Evolutionary conservation across 2,888 invertebrate species (phyloP), one percentile per base, ranked within the genome.

Genomic region (Tenthredo amoena): DNA sequence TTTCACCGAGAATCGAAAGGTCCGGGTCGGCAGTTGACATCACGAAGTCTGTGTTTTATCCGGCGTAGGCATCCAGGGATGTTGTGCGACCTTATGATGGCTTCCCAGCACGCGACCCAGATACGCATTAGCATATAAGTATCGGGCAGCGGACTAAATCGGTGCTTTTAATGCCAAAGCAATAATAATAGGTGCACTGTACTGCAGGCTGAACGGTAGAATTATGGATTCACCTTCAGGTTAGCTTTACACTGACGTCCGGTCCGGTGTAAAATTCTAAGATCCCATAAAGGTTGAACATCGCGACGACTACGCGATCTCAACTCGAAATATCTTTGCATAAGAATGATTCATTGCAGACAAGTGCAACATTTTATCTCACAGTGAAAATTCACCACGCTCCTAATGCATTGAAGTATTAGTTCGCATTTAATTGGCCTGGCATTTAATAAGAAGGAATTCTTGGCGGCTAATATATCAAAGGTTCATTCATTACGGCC

Each of bases 11-110:
- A 47, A 47, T 71, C 65, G 31, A 85, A 76, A 85, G 85, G 79
- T 85, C 85, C 77, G 85, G 85, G 77, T 85, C 85, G 77, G 34
- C 85, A 43, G 77, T 85, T 65, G 62, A 85, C 77, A 85, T 85
- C 85, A 85, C 85, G 77, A 85, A 85, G 85, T 85, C 65, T 21
- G 79, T 77, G 85, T 85, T 74, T 43, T 77, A 55, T 79, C 68
- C 31, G 77, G 50, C 50, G 26, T 79, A 77, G 47, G 68, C 71
- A 71, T 68, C 65, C 83, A 50, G 47, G 68, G 68, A 83, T 71
- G 71, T 71, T 71, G 68, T 71, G 50, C 81, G 81, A 81, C 81
- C 81, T 81, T 81, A 81, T 62, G 81, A 58, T 81, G 81, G 58
- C 81, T 81, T 40, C 58, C 81, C 81, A 58, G 62, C 81, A 81